phyloP scores from a whole-genome alignment of 2,797 vertebrate species.

The Merluccius polli region DNA sequence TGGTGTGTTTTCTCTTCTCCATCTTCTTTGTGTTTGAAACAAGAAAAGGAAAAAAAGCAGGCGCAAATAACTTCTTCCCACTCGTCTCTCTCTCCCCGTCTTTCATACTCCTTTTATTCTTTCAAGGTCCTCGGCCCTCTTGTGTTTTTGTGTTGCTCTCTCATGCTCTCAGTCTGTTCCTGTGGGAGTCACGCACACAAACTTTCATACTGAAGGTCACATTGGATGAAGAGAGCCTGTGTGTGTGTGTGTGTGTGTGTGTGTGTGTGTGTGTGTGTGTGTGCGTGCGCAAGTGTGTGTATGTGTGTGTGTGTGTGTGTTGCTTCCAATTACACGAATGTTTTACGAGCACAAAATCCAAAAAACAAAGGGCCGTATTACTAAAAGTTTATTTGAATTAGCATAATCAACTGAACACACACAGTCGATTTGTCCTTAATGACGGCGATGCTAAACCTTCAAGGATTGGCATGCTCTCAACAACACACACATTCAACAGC shows the following conservation, averaged over 20 bases:
- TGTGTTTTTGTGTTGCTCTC: constrained; percentile 6
- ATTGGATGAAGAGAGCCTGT: constrained; percentile 48
- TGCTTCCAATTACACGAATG: constrained; percentile 60
- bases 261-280: constrained; percentile 11
- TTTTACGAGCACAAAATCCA: neutral
- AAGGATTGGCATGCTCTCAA: neutral
- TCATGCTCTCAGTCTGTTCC: constrained; percentile 28
- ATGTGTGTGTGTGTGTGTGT: constrained; percentile 11
- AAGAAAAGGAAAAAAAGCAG: too few relatives aligned
- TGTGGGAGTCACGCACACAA: constrained; percentile 44
- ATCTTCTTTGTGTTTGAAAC: too few relatives aligned
- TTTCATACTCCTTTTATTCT: constrained; percentile 32
- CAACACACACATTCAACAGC: neutral
- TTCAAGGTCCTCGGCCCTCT: constrained; percentile 31
- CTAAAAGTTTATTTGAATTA: too few relatives aligned
- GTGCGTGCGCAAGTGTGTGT: constrained; percentile 6
- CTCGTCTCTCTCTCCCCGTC: constrained; percentile 52
- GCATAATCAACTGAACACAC: too few relatives aligned
- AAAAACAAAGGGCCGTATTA: too few relatives aligned
- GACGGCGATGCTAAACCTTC: too few relatives aligned
- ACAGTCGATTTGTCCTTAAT: too few relatives aligned
- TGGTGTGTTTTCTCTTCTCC: too few relatives aligned
- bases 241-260: constrained; percentile 6
- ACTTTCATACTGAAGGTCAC: constrained; percentile 67
- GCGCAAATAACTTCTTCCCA: too few relatives aligned